phyloP scores from a whole-genome alignment of 37 sponge, comb jelly and placozoan species.

The Geodia barretti region DNA sequence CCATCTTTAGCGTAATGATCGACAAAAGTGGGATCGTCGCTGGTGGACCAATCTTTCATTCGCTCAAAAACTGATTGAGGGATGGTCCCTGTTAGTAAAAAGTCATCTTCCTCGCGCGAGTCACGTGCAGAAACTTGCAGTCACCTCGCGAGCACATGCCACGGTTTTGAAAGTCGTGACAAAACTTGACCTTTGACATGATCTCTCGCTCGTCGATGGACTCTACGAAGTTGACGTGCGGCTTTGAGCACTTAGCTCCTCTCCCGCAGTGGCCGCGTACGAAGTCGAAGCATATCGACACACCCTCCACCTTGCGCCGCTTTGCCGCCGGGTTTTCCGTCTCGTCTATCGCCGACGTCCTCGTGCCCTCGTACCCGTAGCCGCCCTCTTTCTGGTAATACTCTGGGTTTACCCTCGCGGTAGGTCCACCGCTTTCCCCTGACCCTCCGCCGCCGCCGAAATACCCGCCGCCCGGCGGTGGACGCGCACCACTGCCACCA shows the following conservation, averaged over 20 bases:
- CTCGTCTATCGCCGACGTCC: constrained; percentile 12
- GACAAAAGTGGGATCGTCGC: constrained; percentile 9
- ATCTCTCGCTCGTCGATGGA: constrained; percentile 64
- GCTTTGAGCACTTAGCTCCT: constrained; percentile 51
- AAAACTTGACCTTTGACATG: constrained; percentile 60
- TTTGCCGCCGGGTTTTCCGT: constrained; percentile 30
- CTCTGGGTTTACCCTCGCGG: constrained; percentile 18
- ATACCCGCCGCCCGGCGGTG: background rate
- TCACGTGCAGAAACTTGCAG: constrained; percentile 67
- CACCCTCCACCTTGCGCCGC: constrained; percentile 31
- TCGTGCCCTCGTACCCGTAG: constrained; percentile 36
- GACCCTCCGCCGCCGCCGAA: background rate
- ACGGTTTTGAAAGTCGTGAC: constrained; percentile 66
- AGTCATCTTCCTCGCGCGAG: constrained; percentile 73
- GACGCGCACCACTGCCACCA: background rate
- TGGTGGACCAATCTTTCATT: constrained; percentile 29
- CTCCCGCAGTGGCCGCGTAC: constrained; percentile 53
- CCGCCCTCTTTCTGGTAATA: constrained; percentile 45
- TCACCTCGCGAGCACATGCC: constrained; percentile 44
- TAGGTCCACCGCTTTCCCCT: background rate
- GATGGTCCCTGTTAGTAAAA: constrained; percentile 56
- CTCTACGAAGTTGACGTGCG: constrained; percentile 57
- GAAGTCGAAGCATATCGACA: constrained; percentile 59
- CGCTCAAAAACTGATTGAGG: constrained; percentile 58
- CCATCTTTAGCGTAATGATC: constrained; percentile 2